Conservation (phyloP, 2,888 invertebrate species). For the Leucania comma region DNA sequence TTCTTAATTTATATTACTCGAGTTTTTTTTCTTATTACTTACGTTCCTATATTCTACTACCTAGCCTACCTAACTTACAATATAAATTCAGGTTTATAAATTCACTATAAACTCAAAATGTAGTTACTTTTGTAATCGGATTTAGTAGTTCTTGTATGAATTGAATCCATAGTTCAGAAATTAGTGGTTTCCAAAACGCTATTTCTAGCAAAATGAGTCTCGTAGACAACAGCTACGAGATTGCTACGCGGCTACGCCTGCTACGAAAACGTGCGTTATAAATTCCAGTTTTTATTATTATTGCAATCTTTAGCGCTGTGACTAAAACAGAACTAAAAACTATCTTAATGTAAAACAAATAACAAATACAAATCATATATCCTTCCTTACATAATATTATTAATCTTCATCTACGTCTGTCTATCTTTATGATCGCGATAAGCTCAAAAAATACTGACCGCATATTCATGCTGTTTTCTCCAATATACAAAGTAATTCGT, state of each 20-base stretch:
- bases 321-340: not conserved
- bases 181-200: not conserved
- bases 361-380: too few relatives aligned
- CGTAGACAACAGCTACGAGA: conserved; percentile 36
- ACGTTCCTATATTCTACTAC: not conserved
- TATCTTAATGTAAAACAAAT: not conserved
- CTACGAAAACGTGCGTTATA: conserved; percentile 25
- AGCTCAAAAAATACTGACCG: too few relatives aligned
- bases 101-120: not conserved
- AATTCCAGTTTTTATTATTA: too few relatives aligned
- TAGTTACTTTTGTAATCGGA: not conserved
- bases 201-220: not conserved
- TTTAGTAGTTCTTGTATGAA: not conserved
- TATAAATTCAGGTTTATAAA: not conserved
- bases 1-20: conserved; percentile 39
- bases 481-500: too few relatives aligned
- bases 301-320: not conserved
- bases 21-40: conserved; percentile 29
- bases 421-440: too few relatives aligned
- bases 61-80: too few relatives aligned
- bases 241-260: conserved; percentile 46
- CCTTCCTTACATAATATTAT: too few relatives aligned
- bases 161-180: not conserved
- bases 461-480: too few relatives aligned
- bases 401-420: too few relatives aligned